phyloP scores from a whole-genome alignment of 2,797 vertebrate species.

The Coccyzus lansbergi region DNA sequence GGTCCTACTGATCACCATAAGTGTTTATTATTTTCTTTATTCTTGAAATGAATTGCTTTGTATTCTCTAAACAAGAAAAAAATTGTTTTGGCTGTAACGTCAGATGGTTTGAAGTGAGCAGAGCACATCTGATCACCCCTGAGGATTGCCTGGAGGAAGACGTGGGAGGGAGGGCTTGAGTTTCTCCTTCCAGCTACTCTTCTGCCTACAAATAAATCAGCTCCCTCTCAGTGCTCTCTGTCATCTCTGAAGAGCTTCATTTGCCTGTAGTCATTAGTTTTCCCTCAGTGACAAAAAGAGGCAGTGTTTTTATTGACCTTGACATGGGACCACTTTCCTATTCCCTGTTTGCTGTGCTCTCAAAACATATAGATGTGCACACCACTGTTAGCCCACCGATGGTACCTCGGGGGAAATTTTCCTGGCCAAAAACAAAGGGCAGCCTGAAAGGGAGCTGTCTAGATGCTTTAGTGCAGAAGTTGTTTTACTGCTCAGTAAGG shows the following conservation, averaged over 20 bases:
- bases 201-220: conserved; percentile 49
- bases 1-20: background rate
- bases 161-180: conserved; percentile 29
- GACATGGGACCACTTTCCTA: background rate
- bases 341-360: background rate
- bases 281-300: conserved; percentile 11
- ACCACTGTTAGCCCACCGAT: accelerated
- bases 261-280: conserved; percentile 44
- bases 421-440: background rate
- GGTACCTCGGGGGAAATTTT: background rate
- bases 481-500: conserved; percentile 10
- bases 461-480: background rate
- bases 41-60: background rate
- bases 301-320: conserved; percentile 39
- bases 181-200: conserved; percentile 31
- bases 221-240: background rate
- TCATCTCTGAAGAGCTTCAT: background rate
- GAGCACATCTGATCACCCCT: conserved; percentile 25
- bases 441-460: background rate
- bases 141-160: conserved; percentile 21
- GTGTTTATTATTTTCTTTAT: conserved; percentile 5
- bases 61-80: conserved; percentile 21
- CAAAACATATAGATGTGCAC: background rate
- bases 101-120: conserved; percentile 8
- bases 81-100: conserved; percentile 21